Evolutionary conservation across 2,113 vertebrate genomes (phyloP).

Genomic region (Brevimyrus niger): DNA sequence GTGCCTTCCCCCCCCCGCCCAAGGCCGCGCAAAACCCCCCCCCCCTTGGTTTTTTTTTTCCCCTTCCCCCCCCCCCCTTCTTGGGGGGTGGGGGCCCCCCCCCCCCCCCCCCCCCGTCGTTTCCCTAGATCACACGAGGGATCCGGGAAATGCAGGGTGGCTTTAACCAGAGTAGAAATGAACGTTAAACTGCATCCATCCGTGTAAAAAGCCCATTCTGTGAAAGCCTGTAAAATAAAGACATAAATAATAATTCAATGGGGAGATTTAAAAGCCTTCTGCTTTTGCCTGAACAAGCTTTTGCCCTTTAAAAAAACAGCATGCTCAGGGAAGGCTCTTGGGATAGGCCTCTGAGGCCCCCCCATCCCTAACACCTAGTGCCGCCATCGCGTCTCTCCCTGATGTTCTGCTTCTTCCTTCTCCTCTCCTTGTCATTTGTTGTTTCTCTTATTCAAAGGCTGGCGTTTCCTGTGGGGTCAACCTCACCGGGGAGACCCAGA

Average conservation of each 20-base stretch:
- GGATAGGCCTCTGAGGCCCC: neutral
- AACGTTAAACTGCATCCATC: neutral
- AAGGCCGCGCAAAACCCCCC: no score
- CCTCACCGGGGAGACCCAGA: neutral
- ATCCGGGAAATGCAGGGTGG: neutral
- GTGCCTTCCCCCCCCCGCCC: no score
- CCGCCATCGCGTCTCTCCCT: neutral
- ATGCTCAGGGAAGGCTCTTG: neutral
- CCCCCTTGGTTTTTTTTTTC: no score
- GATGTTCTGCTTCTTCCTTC: neutral
- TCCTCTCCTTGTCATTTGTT: neutral
- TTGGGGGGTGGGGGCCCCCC: no score
- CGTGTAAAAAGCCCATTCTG: neutral
- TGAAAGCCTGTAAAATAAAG: conserved; percentile 36
- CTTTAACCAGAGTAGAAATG: neutral
- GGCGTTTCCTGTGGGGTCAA: neutral
- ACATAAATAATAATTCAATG: conserved; percentile 21
- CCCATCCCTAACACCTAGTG: neutral
- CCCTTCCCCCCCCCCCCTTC: no score
- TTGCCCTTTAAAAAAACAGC: conserved; percentile 4
- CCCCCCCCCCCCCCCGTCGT: neutral
- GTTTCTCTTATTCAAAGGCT: neutral
- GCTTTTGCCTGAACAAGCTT: conserved; percentile 18
- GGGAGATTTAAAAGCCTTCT: conserved; percentile 20
- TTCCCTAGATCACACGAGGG: neutral